These are phyloP conservation scores for Aphrocallistes beatrix DNA, from an alignment of 37 sponge, comb jelly and placozoan species.

Conservation along the genomic window DNA sequence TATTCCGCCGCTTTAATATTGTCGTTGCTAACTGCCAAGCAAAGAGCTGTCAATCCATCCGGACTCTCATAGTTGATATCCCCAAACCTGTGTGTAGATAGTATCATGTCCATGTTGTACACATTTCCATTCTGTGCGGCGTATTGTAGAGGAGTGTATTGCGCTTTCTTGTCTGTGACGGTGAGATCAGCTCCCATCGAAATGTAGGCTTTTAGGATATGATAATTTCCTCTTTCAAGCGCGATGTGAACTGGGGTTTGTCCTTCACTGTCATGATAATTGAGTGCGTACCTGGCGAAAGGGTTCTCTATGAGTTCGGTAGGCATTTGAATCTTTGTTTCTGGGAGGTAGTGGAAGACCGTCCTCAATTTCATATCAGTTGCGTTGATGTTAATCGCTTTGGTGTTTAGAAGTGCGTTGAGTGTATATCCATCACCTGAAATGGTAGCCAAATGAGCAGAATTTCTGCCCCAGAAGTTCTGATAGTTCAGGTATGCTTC, in stretches of 20 bases:
- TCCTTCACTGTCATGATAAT: neutral
- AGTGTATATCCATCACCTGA: neutral
- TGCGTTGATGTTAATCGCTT: neutral
- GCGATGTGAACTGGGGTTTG: neutral
- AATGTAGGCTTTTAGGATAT: neutral
- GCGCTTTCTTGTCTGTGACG: neutral
- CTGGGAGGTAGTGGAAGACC: neutral
- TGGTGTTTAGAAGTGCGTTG: neutral
- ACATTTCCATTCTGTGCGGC: neutral
- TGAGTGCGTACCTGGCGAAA: neutral
- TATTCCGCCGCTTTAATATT: neutral
- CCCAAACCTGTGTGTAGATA: neutral
- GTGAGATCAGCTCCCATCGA: neutral
- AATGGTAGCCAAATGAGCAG: neutral
- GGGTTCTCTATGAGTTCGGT: neutral
- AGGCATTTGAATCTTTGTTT: neutral
- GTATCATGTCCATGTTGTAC: neutral
- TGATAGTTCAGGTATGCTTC: neutral
- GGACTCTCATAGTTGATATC: neutral
- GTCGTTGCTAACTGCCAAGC: neutral
- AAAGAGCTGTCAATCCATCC: neutral
- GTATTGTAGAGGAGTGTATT: neutral
- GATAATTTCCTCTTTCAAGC: neutral
- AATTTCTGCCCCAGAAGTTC: neutral
- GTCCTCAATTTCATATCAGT: neutral